Evolutionary conservation across 2,113 vertebrate genomes (phyloP), one percentile per base, ranked within the genome.

Genomic region (Atherinomorus stipes): DNA sequence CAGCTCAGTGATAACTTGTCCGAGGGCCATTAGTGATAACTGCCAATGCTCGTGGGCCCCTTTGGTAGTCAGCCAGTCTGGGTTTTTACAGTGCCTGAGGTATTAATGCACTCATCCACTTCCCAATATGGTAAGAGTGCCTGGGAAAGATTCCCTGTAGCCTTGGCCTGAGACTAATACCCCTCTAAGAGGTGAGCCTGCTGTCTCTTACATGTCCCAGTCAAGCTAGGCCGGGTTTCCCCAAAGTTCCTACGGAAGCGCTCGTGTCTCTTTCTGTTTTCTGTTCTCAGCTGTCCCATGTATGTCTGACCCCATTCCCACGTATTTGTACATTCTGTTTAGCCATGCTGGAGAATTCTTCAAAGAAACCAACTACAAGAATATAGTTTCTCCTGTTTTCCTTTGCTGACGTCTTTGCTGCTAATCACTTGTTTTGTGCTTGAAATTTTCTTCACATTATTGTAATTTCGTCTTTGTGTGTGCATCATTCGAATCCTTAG

Each of bases 121-220:
- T 84, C 90, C 79, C 64, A 70, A 74, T 82, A 68, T 78, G 81
- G 85, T 34, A 60, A 53, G 18, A 44, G 3, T 70, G 74, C 65
- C 74, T 87, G 87, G 80, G 83, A 88, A 88, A 76, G 18, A 34
- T 61, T 76, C 66, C 44, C 53, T 47, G 66, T 0, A 38, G 58
- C 51, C 31, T 40, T 59, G 66, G 60, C 63, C 51, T 74, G 49
- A 62, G 70, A 71, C 53, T 64, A 72, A 81, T 59, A 78, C 52
- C 52, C 68, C 26, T 16, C 49, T 60, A 34, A 84, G 61, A 81
- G 31, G 26, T 65, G 31, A 23, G 37, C 7, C 13, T 40, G 38
- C 51, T 69, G 38, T 62, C 81, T 72, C 75, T 60, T 25, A 26
- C 28, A 52, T 54, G 57, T 65, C 64, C 25, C 6, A 68, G 56